Evolutionary conservation across 37 sponge, comb jelly and placozoan species (phyloP), one percentile per base, ranked within the genome.

Genomic region (Mnemiopsis leidyi): DNA sequence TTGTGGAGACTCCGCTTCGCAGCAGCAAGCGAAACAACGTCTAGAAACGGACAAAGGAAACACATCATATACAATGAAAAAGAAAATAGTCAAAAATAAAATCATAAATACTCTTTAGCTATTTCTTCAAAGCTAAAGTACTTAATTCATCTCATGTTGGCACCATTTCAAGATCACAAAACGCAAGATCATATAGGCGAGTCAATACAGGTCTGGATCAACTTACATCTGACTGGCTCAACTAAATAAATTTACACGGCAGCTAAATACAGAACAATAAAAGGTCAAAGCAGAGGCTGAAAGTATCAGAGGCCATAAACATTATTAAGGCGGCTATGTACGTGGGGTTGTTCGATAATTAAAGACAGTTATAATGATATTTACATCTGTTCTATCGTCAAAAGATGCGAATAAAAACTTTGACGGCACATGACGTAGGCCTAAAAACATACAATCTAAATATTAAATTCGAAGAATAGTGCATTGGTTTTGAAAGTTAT

Each of bases 51-150:
- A 71, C 75, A 71, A 71, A 71, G 25, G 7, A 71, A 71, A 71
- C 21, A 5, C 75, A 28, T 23, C 30, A 71, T 71, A 5, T 71
- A 71, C 75, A 71, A 71, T 71, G 75, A 71, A 71, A 71, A 71
- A 71, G 75, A 71, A 71, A n/a, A 71, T 71, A 71, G 75, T 71
- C 75, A 71, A 71, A 71, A 71, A 71, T 71, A 71, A 71, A 71
- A 71, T 71, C 75, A 71, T 71, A 71, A 71, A 71, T 71, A 71
- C 75, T 71, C 75, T 5, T 28, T 71, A 71, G 75, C 75, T 71
- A 29, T 28, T 71, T 71, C 30, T 71, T n/a, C 75, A 48, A 48
- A 48, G 61, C 61, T 48, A 48, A 48, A 48, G 61, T 48, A 48
- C 61, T 48, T 13, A 48, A 48, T 48, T 48, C 13, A 48, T 48